These are phyloP conservation scores for Lasioglossum pauxillum DNA, from an alignment of 2,888 invertebrate species.

Conservation along the genomic window DNA sequence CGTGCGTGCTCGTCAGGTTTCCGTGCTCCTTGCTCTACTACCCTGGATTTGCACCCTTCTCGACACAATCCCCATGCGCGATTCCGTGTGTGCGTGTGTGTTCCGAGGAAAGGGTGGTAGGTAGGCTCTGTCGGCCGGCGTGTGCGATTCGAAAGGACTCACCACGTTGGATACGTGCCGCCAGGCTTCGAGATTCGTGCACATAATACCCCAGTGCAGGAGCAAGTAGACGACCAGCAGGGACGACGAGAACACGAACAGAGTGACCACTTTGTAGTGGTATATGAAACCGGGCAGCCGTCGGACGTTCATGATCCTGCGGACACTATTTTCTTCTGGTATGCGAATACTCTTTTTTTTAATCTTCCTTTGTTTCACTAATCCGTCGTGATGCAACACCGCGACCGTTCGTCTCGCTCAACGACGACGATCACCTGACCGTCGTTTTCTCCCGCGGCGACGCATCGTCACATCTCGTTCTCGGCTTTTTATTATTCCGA, in stretches of 20 bases:
- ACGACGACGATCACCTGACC: conserved; percentile 3
- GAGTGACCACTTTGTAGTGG: conserved; percentile 77
- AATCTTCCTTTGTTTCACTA: neutral
- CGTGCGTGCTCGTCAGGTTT: conserved; percentile 39
- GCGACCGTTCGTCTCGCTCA: neutral
- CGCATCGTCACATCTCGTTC: conserved; percentile 44
- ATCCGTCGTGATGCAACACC: neutral
- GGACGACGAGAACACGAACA: conserved; percentile 77
- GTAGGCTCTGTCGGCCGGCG: neutral
- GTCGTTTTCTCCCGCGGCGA: conserved; percentile 52
- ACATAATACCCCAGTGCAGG: conserved; percentile 87
- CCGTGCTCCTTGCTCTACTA: conserved; percentile 27
- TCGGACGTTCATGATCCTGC: conserved; percentile 77
- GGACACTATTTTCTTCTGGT: conserved; percentile 19
- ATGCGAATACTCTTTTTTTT: neutral
- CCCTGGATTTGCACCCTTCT: conserved; percentile 34
- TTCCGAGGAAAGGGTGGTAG: neutral
- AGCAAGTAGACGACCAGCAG: conserved; percentile 84
- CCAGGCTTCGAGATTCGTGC: conserved; percentile 87
- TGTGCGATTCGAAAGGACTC: conserved; percentile 77
- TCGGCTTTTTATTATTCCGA: conserved; percentile 12
- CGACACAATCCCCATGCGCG: neutral
- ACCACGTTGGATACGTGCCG: conserved; percentile 86
- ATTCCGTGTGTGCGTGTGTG: conserved; percentile 2
- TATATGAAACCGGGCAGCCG: conserved; percentile 80